Evolutionary conservation across 2,113 vertebrate genomes (phyloP), one percentile per base, ranked within the genome.

Genomic region (Antechinus flavipes): DNA sequence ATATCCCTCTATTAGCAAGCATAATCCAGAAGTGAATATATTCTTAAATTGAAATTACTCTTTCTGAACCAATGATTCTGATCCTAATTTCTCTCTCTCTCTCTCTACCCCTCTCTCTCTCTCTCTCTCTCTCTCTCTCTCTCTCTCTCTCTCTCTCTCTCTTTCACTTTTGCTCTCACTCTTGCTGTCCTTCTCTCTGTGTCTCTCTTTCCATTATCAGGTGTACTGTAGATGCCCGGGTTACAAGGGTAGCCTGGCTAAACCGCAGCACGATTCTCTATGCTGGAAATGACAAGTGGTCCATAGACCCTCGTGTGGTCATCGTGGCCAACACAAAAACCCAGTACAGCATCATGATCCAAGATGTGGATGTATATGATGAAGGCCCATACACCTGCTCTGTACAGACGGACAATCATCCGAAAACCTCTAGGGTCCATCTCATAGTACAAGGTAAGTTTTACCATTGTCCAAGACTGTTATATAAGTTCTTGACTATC

Each of bases 261-360:
- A 99, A 99, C 97, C 99, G 99, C 95, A 99, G 99, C 98, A 99
- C 99, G 96, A 99, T 99, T 94, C 99, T 99, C 76, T 99, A 99
- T 0, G 99, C 99, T 0, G 99, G 99, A 54, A 99, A 97, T 58
- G 99, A 99, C 98, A 99, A 99, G 97, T 99, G 99, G 99, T 99
- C 99, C 35, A 99, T 99, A 99, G 99, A 99, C 96, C 99, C 99
- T 56, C 99, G 99, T 0, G 99, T 99, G 96, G 99, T 99, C 94
- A 99, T 99, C 95, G 97, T 99, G 97, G 99, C 99, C 95, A 99
- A 99, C 99, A 99, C 99, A 3, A 98, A 99, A 90, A 99, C 99
- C n/a, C 99, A 99, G 97, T 99, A 99, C 99, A 99, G 99, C 99
- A 99, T 99, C 98, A 98, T 99, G 99, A 99, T 99, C 97, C 99